Base-by-base conservation (phyloP, 2,888 invertebrate species). In the Amiota minor region DNA sequence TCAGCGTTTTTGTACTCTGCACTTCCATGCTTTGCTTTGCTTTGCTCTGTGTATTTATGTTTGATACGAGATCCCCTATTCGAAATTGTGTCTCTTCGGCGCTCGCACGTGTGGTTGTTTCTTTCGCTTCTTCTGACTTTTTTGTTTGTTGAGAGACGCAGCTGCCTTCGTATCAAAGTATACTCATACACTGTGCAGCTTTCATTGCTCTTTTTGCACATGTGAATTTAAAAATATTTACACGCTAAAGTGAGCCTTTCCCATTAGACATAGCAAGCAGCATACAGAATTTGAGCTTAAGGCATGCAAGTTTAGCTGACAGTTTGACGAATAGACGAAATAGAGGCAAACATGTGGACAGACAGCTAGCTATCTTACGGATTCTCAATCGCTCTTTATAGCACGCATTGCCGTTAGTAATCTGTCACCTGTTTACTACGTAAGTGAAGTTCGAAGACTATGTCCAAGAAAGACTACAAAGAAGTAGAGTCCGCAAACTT, bases 131-230 rank as follows among this genome's bases (percentile, higher is more conserved):
- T 61, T 47, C 68, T 53, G 35, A 8, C 49, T 65, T 46, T 65
- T 65, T 4, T 47, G 18, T 47, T 11, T 20, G 56, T 0, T 16
- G 59, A n/a, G 59, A 20, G 9, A 18, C 59, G 59, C 59, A 11
- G 18, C 9, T 20, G 20, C 18, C 74, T 77, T 73, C 72, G 76
- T 80, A 77, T 20, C 53, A 18, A 59, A 59, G 20, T 20, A 59
- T 11, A 20, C 59, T 59, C 59, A 10, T 50, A 64, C 61, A 35
- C 71, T 78, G 82, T 76, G 76, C 76, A 75, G 77, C 76, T 75
- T 68, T 50, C 18, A 9, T n/a, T 68, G 14, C 14, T 68, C 8
- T 68, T 53, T 53, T 23, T 68, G 10, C 12, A 23, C 23, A 23
- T 68, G 67, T 53, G 35, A 68, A 68, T 50, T 68, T 50, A 10